Base-by-base conservation (phyloP, 2,888 invertebrate species). In the Folsomia manolachei region DNA sequence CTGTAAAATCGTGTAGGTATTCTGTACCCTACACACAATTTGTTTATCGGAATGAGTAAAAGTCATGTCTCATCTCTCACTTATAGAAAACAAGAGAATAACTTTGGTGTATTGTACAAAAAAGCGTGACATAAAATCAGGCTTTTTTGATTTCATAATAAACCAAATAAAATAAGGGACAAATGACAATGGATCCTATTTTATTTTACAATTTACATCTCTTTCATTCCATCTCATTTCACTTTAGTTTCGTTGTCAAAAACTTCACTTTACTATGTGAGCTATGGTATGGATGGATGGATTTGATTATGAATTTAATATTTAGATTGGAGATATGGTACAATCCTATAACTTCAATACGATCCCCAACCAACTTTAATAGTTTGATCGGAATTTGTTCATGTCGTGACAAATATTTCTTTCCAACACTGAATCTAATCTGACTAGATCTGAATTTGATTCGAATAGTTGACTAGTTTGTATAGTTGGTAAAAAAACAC, bases 341-440 rank as follows among this genome's bases (percentile, higher is more conserved):
- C 39, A 39, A 39, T 39, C 14, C 39, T 4, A 4, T 39, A 39
- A 9, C 39, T 39, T 39, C 39, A 14, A 39, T 14, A 9, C 39
- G 39, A 39, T 39, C 39, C 39, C 39, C n/a, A n/a, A n/a, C n/a
- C n/a, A n/a, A n/a, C n/a, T n/a, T n/a, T n/a, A n/a, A n/a, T 39
- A 39, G 4, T 39, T 39, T 14, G 39, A 9, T 39, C 39, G 39
- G 39, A 39, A 39, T 39, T 39, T 39, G 39, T 62, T 25, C 62
- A 62, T 62, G 21, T 62, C 62, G 62, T 62, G 62, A 62, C 62
- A 62, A 62, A 62, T 62, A 24, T 62, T 62, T 62, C 62, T 11
- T 21, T n/a, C n/a, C n/a, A n/a, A n/a, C 39, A 39, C 39, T 39
- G 39, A 39, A 39, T 39, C 39, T 39, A 39, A 39, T 39, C 39